These are phyloP conservation scores for Julus scandinavius DNA, from an alignment of 2,888 invertebrate genomes.

Conservation along the genomic window DNA sequence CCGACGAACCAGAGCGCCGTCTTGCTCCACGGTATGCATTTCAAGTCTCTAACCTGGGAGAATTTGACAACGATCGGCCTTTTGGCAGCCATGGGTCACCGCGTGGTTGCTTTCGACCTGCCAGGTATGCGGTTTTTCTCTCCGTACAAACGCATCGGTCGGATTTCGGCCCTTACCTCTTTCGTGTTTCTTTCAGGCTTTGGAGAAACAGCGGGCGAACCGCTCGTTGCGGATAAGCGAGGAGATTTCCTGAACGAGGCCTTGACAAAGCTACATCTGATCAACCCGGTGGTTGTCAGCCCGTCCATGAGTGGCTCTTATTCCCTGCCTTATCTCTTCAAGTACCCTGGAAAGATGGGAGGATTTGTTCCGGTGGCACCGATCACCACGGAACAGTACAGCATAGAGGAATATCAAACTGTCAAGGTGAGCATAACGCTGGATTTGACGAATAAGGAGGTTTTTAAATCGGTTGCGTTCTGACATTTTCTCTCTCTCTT, in stretches of 20 bases:
- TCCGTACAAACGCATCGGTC: background rate
- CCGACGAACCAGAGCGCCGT: conserved; percentile 62
- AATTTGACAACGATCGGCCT: conserved; percentile 66
- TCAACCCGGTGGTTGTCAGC: conserved; percentile 66
- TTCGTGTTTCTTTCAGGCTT: conserved; percentile 61
- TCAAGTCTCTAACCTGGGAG: conserved; percentile 67
- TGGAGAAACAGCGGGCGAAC: conserved; percentile 61
- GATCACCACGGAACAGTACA: conserved; percentile 62
- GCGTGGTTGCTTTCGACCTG: conserved; percentile 67
- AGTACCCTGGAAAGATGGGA: conserved; percentile 62
- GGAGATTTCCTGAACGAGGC: conserved; percentile 63
- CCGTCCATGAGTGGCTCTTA: conserved; percentile 69
- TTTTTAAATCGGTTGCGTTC: background rate
- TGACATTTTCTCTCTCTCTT: background rate
- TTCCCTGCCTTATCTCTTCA: conserved; percentile 66
- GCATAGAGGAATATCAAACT: conserved; percentile 60
- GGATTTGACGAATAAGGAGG: too few species aligned
- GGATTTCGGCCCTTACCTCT: background rate
- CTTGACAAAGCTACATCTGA: conserved; percentile 62
- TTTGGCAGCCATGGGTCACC: conserved; percentile 66
- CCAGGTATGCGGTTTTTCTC: conserved; percentile 64
- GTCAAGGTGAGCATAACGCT: conserved; percentile 59
- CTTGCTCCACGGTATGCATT: conserved; percentile 68
- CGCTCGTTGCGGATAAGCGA: conserved; percentile 58
- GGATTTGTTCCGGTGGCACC: conserved; percentile 67